Conservation (phyloP, 2,113 vertebrate genomes). For the Anolis sagrei region DNA sequence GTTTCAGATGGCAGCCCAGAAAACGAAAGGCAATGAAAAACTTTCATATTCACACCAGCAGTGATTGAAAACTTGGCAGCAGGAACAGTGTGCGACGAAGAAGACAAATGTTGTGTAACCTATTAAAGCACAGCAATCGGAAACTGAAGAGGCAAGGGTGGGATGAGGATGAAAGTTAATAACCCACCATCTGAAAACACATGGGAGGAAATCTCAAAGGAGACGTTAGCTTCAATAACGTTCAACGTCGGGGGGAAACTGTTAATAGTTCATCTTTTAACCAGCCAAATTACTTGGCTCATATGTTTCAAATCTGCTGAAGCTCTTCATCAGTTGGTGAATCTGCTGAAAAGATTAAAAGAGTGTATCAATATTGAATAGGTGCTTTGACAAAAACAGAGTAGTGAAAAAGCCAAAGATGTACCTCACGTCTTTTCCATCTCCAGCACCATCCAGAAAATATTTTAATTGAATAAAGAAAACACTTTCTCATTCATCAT, state of each 20-base stretch:
- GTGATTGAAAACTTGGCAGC: neutral
- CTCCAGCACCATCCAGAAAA: neutral
- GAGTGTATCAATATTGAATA: conserved; percentile 40
- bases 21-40: neutral
- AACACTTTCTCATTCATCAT: neutral
- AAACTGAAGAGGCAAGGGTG: neutral
- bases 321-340: neutral
- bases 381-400: neutral
- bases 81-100: neutral
- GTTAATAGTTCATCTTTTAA: neutral
- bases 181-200: neutral
- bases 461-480: neutral
- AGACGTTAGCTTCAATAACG: neutral
- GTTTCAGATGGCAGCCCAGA: neutral
- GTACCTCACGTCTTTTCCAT: conserved; percentile 24
- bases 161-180: neutral
- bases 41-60: neutral
- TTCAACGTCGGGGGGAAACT: neutral
- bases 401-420: conserved; percentile 40
- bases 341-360: conserved; percentile 46
- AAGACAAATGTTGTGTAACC: neutral
- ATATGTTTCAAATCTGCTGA: conserved; percentile 38
- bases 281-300: conserved; percentile 12
- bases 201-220: neutral
- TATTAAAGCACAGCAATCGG: neutral